Base-by-base conservation (phyloP, 1,140 invertebrate species). In the Paralvinella palmiformis region DNA sequence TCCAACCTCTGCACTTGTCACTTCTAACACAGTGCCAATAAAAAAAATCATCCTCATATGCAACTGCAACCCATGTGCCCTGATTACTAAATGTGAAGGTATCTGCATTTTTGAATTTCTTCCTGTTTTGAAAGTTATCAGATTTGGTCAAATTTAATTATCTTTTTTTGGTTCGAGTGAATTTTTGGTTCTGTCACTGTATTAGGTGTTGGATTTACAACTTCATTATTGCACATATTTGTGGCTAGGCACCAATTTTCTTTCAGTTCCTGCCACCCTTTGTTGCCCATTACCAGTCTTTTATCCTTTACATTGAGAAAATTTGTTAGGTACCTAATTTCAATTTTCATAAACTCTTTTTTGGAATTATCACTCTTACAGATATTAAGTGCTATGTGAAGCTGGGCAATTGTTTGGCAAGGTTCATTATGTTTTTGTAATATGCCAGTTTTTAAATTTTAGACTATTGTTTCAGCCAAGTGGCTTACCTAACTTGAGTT, bases 201-300 rank as follows among this genome's bases (percentile, higher is more conserved):
- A 15, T 52, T 52, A 22, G 20, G 31, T 27, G 48, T 52, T 22
- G 48, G 24, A 52, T 22, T 52, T 24, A 4, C 44, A 48, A 48
- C n/a, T 20, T 48, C 44, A 48, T 48, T 48, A 24, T 10, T 48
- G 10, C 44, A 3, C 44, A 3, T 10, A 48, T 10, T 48, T n/a
- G 10, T 48, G 44, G 22, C 56, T 33, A 1, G 2, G 13, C 29
- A 33, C 31, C 29, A 59, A 33, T 59, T 35, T 32, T 29, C 6
- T 36, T 59, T 29, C 10, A 59, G 56, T 59, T 29, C 35, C 15
- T 59, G 29, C 35, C 29, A n/a, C 4, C 27, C 35, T 20, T 59
- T 59, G 17, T 59, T 59, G 29, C 29, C 56, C 56, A 59, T 59
- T 35, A 59, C 56, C 56, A 59, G 22, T 22, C 31, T 59, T 59